phyloP scores from a whole-genome alignment of 2,888 invertebrate genomes.

The Pammene fasciana region DNA sequence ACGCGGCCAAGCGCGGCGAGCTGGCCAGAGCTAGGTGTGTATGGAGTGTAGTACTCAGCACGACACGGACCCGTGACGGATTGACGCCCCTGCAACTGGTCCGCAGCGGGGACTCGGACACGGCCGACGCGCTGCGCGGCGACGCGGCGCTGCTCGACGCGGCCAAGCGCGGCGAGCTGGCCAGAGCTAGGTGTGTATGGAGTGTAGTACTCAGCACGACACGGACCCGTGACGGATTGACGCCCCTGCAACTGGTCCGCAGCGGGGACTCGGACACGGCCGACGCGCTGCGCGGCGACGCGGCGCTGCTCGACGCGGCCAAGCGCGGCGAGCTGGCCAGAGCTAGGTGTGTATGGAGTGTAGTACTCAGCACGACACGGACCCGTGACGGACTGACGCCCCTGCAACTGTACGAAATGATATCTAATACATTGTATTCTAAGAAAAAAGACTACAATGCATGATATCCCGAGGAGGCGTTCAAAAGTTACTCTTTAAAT shows the following conservation, averaged over 20 bases:
- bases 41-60: slow-evolving; percentile 80
- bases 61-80: slow-evolving; percentile 97
- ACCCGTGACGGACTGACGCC: slow-evolving; percentile 97
- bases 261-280: slow-evolving; percentile 97
- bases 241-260: slow-evolving; percentile 94
- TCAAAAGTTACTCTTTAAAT: too few species aligned
- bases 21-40: slow-evolving; percentile 67
- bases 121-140: slow-evolving; percentile 95
- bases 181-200: slow-evolving; percentile 62
- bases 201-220: slow-evolving; percentile 86
- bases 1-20: slow-evolving; percentile 92
- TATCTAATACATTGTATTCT: too few species aligned
- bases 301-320: slow-evolving; percentile 95
- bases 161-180: slow-evolving; percentile 87
- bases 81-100: slow-evolving; percentile 96
- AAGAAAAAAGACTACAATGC: too few species aligned
- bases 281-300: slow-evolving; percentile 95
- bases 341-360: slow-evolving; percentile 58
- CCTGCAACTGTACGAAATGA: slow-evolving; percentile 93
- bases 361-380: slow-evolving; percentile 91
- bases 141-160: slow-evolving; percentile 97
- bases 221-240: slow-evolving; percentile 98
- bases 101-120: slow-evolving; percentile 95
- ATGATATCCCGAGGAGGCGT: too few species aligned
- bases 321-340: slow-evolving; percentile 86